Evolutionary conservation across 2,113 vertebrate genomes (phyloP), one percentile per base, ranked within the genome.

Genomic region (Scortum barcoo): DNA sequence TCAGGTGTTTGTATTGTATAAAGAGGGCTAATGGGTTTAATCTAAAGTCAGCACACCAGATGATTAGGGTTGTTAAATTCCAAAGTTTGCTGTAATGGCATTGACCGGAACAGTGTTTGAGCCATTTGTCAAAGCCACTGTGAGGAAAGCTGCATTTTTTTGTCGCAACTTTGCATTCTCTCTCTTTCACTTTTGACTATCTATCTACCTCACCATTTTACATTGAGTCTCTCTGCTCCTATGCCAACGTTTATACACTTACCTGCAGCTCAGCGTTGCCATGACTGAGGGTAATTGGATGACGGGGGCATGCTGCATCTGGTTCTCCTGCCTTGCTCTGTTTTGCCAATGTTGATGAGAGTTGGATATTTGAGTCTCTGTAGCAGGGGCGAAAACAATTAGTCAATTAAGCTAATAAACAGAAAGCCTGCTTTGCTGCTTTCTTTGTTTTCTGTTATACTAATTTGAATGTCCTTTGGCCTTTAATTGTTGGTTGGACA

Each of bases 11-110:
- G 38, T 75, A 8, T 70, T 84, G 73, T 84, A 71, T 67, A 63
- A 81, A 57, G 14, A 75, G 73, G 50, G 81, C 70, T 88, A 92
- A 91, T 89, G 76, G 73, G 70, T 90, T 84, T 91, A 81, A 90
- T 90, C 80, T 90, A 51, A 84, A 89, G 71, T 89, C 89, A 86
- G 69, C 71, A 80, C 76, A 66, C 58, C 63, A 81, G 68, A 86
- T 89, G 71, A 91, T 91, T 79, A 83, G 66, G 58, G 75, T 84
- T 85, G 82, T 88, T 75, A 83, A 68, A 83, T 86, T 85, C 54
- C 44, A 82, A 83, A 63, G 72, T 82, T 78, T 88, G 53, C 79
- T 78, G 69, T 85, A 80, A 80, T 85, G 26, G 46, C 65, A 72
- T 79, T 80, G 80, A 83, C 66, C 57, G 2, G 42, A 66, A 72